A percentile compares a stretch with the other conserved stretches of the same genome.
Conservation (phyloP, 2,888 invertebrate genomes). For the Euphydryas editha region DNA sequence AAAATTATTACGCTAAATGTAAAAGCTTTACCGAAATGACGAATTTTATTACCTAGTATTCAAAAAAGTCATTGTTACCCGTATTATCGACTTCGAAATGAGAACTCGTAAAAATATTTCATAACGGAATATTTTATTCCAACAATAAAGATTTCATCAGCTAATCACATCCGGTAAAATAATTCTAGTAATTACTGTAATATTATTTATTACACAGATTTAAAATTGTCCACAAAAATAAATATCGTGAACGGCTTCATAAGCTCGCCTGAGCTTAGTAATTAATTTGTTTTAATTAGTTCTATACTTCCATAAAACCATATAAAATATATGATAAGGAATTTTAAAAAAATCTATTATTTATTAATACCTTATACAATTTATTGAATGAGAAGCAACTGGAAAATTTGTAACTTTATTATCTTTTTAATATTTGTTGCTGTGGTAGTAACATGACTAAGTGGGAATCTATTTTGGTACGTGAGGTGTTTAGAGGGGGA, state of each 20-base stretch:
- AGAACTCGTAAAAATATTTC: background rate
- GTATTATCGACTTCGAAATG: background rate
- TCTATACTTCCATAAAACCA: background rate
- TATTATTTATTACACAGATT: background rate
- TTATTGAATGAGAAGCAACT: too few species aligned
- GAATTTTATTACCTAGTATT: background rate
- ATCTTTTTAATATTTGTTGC: too few species aligned
- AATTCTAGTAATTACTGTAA: background rate
- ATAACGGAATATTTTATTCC: background rate
- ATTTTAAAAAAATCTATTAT: too few species aligned
- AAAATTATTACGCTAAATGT: too few species aligned
- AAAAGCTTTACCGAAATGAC: too few species aligned
- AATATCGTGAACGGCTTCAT: background rate
- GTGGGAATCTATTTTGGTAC: too few species aligned
- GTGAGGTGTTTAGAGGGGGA: too few species aligned
- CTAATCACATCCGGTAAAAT: background rate
- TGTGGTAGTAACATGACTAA: too few species aligned
- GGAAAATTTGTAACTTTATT: too few species aligned
- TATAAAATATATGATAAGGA: too few species aligned
- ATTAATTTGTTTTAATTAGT: constrained; percentile 3
- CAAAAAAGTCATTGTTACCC: background rate
- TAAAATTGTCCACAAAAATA: background rate
- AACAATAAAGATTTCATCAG: background rate
- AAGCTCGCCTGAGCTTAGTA: background rate
- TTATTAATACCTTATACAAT: too few species aligned